Conservation (phyloP, 2,888 invertebrate genomes). For the Carcina quercana region DNA sequence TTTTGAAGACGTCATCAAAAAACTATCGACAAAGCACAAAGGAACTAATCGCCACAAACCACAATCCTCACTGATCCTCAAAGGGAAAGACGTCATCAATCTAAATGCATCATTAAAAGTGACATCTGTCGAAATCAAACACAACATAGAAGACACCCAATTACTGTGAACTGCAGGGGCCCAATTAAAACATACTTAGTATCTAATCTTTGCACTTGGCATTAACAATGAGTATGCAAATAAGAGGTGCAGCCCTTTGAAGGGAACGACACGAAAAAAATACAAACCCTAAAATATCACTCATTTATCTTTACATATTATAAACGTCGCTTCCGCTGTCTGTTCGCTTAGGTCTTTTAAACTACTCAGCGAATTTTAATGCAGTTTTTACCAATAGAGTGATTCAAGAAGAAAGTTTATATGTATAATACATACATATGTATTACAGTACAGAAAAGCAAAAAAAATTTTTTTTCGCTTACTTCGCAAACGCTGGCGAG, state of each 20-base stretch:
- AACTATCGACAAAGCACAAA: constrained; percentile 3
- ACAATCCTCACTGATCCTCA: constrained; percentile 3
- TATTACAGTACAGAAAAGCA: no score
- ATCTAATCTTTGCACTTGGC: constrained; percentile 36
- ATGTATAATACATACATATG: no score
- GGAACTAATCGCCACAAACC: constrained; percentile 24
- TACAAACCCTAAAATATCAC: not conserved
- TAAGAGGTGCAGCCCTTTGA: not conserved
- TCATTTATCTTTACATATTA: not conserved
- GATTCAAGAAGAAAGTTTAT: no score
- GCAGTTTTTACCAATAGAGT: no score
- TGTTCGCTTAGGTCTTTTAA: no score
- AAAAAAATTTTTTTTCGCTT: no score
- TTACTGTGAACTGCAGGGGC: constrained; percentile 29
- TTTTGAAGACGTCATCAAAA: no score
- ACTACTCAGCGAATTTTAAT: no score
- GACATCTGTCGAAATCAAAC: constrained; percentile 19
- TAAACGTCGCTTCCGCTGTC: no score
- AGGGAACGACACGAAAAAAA: not conserved
- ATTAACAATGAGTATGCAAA: constrained; percentile 6
- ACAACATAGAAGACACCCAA: constrained; percentile 12
- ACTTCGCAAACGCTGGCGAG: no score
- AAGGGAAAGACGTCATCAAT: constrained; percentile 33
- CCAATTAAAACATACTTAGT: constrained; percentile 61
- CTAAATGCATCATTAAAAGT: constrained; percentile 29